Conservation (phyloP, 92 coral and sea anemone species). For the Phenganax marumi region DNA sequence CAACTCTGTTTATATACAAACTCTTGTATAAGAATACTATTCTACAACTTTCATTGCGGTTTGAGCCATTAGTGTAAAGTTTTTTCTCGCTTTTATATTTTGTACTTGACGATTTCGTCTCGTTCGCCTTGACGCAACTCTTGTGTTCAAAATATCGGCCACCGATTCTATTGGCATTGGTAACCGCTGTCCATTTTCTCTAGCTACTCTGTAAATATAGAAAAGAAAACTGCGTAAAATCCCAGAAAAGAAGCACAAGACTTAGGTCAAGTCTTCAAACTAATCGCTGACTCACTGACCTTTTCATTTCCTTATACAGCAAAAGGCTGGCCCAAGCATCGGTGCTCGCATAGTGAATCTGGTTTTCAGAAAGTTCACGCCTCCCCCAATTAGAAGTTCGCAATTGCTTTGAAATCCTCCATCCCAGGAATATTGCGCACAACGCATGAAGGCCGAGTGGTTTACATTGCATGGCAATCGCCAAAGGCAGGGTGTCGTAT, state of each 20-base stretch:
- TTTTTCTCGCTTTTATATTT: constrained; percentile 35
- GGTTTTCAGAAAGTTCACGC: constrained; percentile 61
- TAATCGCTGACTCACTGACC: constrained; percentile 43
- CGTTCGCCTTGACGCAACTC: constrained; percentile 17
- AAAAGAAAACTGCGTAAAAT: background rate
- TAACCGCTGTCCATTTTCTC: background rate
- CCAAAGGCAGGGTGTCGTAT: constrained; percentile 78
- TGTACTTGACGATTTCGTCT: constrained; percentile 29
- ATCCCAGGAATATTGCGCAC: constrained; percentile 74
- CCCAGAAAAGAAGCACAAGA: background rate
- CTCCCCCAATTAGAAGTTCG: constrained; percentile 79
- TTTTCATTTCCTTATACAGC: constrained; percentile 81
- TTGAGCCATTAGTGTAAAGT: constrained; percentile 22
- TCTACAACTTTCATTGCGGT: constrained; percentile 28
- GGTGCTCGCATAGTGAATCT: constrained; percentile 77
- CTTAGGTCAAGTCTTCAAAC: background rate
- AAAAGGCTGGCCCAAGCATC: constrained; percentile 88
- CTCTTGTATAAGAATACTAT: background rate
- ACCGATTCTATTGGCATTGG: constrained; percentile 35
- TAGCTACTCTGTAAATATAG: constrained; percentile 25
- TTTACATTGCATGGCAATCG: constrained; percentile 64
- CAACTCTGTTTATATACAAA: background rate
- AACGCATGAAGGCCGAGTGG: constrained; percentile 73
- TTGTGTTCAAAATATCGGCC: constrained; percentile 25
- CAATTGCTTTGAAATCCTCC: constrained; percentile 64